Conservation (phyloP, 2,797 vertebrate species). For the Lacerta agilis region DNA sequence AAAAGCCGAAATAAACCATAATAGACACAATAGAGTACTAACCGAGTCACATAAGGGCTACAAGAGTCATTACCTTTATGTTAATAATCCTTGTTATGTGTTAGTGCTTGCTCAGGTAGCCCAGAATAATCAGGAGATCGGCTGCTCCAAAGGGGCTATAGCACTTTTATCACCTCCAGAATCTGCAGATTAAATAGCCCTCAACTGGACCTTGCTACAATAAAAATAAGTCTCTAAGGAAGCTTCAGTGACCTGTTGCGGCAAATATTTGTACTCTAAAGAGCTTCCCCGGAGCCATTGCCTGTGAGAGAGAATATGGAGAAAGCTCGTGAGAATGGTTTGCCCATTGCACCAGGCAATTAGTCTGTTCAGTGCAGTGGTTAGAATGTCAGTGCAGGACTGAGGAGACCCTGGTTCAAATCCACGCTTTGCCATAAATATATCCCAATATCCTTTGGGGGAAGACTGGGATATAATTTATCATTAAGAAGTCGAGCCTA, state of each 20-base stretch:
- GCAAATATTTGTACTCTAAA: conserved; percentile 75
- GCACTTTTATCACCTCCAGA: conserved; percentile 75
- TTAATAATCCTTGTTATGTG: conserved; percentile 62
- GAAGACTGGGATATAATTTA: too few species aligned
- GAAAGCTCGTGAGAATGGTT: neutral
- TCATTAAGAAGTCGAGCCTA: too few species aligned
- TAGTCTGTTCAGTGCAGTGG: neutral
- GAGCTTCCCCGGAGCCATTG: conserved; percentile 57
- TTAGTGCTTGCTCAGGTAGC: conserved; percentile 76
- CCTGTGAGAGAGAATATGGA: conserved; percentile 45
- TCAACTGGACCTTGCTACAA: conserved; percentile 73
- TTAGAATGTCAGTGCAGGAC: neutral
- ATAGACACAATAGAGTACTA: conserved; percentile 52
- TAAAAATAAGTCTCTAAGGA: conserved; percentile 75
- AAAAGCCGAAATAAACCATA: conserved; percentile 47
- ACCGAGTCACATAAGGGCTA: conserved; percentile 52
- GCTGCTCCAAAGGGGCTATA: conserved; percentile 72
- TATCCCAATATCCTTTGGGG: neutral
- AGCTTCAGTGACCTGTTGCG: conserved; percentile 70
- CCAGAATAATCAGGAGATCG: conserved; percentile 75
- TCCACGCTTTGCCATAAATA: neutral
- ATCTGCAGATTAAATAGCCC: conserved; percentile 76
- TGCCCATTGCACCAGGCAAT: conserved; percentile 21
- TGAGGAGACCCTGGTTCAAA: neutral
- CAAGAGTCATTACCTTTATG: conserved; percentile 56